Conservation (phyloP, 2,113 vertebrate genomes). For the Mungos mungo region DNA sequence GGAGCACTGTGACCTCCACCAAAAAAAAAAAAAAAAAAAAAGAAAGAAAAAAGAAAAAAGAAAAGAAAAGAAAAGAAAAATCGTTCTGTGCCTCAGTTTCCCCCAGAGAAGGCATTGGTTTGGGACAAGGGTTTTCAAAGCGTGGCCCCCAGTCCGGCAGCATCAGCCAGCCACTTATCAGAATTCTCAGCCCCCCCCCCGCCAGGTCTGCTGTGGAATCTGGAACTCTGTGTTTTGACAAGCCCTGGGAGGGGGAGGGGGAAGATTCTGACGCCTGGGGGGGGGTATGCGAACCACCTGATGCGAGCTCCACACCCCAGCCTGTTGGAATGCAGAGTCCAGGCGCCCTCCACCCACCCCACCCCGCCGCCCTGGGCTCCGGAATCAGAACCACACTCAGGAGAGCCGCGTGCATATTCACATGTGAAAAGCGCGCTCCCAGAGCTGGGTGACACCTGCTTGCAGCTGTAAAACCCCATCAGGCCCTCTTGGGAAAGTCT, state of each 20-base stretch:
- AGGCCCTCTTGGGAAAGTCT: constrained; percentile 16
- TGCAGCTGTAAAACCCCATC: not conserved
- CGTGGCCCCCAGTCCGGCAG: not conserved
- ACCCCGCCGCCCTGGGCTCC: not conserved
- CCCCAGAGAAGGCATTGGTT: not conserved
- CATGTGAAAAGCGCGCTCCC: not conserved
- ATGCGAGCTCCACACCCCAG: no score
- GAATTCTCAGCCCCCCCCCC: not conserved
- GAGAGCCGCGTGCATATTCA: accelerated
- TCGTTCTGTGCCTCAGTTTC: not conserved
- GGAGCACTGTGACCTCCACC: not conserved
- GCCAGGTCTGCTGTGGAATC: not conserved
- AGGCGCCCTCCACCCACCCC: not conserved
- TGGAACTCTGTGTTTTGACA: not conserved
- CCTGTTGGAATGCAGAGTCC: not conserved
- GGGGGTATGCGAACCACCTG: not conserved
- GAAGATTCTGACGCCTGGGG: not conserved
- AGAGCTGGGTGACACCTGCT: not conserved
- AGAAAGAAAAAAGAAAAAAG: no score
- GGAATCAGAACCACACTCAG: not conserved
- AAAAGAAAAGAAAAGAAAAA: no score
- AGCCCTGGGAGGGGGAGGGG: not conserved
- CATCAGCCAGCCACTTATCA: accelerated
- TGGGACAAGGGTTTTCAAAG: not conserved
- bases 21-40: no score